Evolutionary conservation across 2,113 vertebrate genomes (phyloP).

Genomic region (Paramormyrops kingsleyae): DNA sequence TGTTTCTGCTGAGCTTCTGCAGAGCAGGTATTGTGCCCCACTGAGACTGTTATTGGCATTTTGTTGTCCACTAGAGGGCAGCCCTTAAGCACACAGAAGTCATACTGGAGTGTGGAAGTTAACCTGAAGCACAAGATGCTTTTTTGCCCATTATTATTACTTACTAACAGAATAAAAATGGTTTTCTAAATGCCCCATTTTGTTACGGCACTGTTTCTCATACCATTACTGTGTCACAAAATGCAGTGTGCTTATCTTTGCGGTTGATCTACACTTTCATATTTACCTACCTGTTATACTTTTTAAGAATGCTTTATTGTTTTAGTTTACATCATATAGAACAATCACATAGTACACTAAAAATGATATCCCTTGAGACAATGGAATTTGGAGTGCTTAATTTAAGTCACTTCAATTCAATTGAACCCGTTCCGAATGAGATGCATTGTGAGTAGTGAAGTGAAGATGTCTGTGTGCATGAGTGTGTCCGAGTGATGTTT

Average conservation of each 20-base stretch:
- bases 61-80: constrained; percentile 7
- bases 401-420: not conserved
- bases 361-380: not conserved
- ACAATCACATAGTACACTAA: not conserved
- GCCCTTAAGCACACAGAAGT: not conserved
- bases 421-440: not conserved
- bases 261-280: not conserved
- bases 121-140: not conserved
- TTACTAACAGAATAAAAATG: not conserved
- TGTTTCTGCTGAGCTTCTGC: not conserved
- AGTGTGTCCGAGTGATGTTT: not conserved
- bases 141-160: not conserved
- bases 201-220: not conserved
- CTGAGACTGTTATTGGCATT: not conserved
- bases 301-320: not conserved
- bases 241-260: not conserved
- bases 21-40: not conserved
- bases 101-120: not conserved
- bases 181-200: not conserved
- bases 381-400: not conserved
- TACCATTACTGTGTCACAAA: not conserved
- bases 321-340: not conserved
- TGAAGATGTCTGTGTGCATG: not conserved
- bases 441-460: not conserved
- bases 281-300: not conserved